A percentile compares a stretch with the other conserved stretches of the same genome.
Conservation (phyloP, 2,888 invertebrate species). For the Tenthredo livida region DNA sequence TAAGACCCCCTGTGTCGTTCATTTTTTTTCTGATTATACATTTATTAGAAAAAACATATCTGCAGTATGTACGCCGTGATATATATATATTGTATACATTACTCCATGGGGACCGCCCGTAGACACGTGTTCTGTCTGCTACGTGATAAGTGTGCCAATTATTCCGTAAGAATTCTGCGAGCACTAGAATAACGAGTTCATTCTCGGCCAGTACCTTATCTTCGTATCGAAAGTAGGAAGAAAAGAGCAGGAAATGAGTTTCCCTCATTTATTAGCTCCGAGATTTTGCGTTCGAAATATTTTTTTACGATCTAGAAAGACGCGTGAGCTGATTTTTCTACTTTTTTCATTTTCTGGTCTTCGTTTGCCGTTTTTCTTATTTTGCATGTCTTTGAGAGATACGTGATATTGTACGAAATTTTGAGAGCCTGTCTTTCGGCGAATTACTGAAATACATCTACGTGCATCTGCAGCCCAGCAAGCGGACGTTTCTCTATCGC, state of each 20-base stretch:
- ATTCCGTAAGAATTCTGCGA: constrained; percentile 14
- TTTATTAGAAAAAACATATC: not conserved
- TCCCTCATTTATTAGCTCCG: not conserved
- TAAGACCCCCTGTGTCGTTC: not conserved
- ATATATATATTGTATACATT: not conserved
- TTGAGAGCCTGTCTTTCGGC: not conserved
- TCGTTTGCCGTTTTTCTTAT: not conserved
- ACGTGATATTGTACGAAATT: not conserved
- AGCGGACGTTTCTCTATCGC: constrained; percentile 33
- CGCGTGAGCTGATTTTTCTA: no score
- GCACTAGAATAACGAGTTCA: constrained; percentile 9
- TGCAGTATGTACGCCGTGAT: not conserved
- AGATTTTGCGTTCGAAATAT: not conserved
- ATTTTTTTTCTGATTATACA: not conserved
- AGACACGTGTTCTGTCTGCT: constrained; percentile 28
- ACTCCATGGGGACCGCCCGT: constrained; percentile 1
- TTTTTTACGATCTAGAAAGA: no score
- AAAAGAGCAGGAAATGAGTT: not conserved
- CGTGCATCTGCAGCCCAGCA: no score
- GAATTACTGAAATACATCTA: constrained; percentile 13
- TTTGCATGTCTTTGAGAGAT: not conserved
- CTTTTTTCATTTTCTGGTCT: not conserved
- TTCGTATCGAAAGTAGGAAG: not conserved
- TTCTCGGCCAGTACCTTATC: not conserved
- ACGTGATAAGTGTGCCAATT: constrained; percentile 40